These are phyloP conservation scores for Catocala nupta DNA, from an alignment of 2,888 invertebrate genomes.

Conservation along the genomic window DNA sequence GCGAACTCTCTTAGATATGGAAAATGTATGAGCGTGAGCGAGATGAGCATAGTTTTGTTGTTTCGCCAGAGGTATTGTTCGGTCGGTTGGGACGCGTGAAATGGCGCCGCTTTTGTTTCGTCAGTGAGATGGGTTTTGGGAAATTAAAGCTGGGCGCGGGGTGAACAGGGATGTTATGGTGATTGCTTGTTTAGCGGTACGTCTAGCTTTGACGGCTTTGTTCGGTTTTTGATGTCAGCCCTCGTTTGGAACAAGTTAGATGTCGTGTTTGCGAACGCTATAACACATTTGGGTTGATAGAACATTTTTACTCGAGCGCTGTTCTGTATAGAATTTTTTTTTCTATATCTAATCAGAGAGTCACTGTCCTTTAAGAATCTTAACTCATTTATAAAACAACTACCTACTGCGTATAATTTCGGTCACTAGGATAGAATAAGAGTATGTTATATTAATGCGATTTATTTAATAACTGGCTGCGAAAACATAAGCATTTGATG, in stretches of 20 bases:
- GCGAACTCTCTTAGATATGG: slow-evolving; percentile 59
- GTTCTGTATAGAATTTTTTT: not conserved
- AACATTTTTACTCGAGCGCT: not conserved
- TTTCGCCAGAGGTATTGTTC: slow-evolving; percentile 76
- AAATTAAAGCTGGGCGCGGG: slow-evolving; percentile 81
- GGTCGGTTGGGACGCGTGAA: slow-evolving; percentile 85
- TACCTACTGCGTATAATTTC: no score
- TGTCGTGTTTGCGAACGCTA: slow-evolving; percentile 21
- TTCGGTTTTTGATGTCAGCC: slow-evolving; percentile 40
- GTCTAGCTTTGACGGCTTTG: slow-evolving; percentile 44
- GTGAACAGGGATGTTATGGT: slow-evolving; percentile 71
- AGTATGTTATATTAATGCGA: no score
- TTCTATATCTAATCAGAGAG: not conserved
- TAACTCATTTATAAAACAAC: no score
- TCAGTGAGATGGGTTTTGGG: slow-evolving; percentile 79
- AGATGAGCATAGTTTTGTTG: slow-evolving; percentile 69
- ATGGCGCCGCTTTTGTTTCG: slow-evolving; percentile 81
- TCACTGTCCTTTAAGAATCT: no score
- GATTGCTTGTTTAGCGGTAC: slow-evolving; percentile 78
- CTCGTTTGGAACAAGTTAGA: slow-evolving; percentile 29
- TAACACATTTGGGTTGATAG: slow-evolving; percentile 2
- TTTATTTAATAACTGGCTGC: no score
- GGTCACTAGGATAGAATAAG: no score
- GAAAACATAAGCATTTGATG: no score
- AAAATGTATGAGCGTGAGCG: slow-evolving; percentile 56